Evolutionary conservation across 2,888 invertebrate genomes (phyloP), one percentile per base, ranked within the genome.

Genomic region (Chrysolina americana): DNA sequence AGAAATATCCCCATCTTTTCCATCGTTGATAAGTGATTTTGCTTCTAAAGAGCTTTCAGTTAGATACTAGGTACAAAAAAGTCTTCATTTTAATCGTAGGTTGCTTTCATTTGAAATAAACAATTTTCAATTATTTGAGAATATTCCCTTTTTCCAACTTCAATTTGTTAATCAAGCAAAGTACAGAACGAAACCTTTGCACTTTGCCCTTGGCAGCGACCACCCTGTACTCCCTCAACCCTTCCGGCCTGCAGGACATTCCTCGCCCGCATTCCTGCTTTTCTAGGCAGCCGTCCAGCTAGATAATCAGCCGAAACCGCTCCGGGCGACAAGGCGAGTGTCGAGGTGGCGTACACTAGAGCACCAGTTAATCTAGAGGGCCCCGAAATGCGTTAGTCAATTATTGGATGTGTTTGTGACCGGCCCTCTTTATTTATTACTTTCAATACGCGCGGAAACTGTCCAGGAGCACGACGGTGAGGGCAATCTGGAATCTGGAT

Each of bases 381-480:
- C 66, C 21, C 70, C 63, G 74, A 68, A 76, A 70, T 74, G 79
- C 77, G 79, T 78, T 81, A 82, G 79, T 81, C 81, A 79, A 82
- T 80, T 80, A 81, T 82, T 80, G 76, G 75, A 71, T 78, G 76
- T 76, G 80, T 80, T 81, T 79, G 78, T 73, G 73, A 76, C 76
- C 77, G 68, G 41, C 68, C 75, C 73, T 73, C 73, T 70, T 70
- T 75, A 76, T 76, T 78, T 79, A 79, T 79, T 76, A 73, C 76
- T 73, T 74, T 72, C 76, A 73, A 56, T 70, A 13, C 44, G 65
- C 44, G 17, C 68, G 74, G 41, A 48, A 41, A 41, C 28, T 65
- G 44, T 59, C 53, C 13, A 56, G 19, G 36, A 62, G 47, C 48
- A 19, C 15, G 23, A 9, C 28, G 62, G 13, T 36, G 36, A 36